These are phyloP conservation scores for Trichechus manatus DNA, from an alignment of 2,113 vertebrate genomes.

Conservation along the genomic window DNA sequence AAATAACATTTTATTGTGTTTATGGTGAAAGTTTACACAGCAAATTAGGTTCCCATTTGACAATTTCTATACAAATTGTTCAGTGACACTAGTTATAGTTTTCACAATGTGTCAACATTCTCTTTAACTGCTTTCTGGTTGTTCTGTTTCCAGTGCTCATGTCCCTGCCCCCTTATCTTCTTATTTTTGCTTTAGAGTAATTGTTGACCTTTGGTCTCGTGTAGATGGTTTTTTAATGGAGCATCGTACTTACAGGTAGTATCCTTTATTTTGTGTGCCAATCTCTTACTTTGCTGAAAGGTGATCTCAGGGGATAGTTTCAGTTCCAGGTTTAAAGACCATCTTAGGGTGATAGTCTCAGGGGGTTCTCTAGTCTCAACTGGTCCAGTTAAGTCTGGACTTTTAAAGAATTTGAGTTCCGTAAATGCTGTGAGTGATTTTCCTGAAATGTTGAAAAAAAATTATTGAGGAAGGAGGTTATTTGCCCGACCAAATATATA, in stretches of 20 bases:
- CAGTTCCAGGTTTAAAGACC: background rate
- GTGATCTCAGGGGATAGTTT: background rate
- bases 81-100: too few species aligned
- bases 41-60: too few species aligned
- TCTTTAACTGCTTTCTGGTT: background rate
- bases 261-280: background rate
- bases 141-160: background rate
- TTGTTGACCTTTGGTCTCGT: background rate
- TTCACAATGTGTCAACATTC: too few species aligned
- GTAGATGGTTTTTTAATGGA: too few species aligned
- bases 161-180: background rate
- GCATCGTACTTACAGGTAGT: background rate
- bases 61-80: too few species aligned
- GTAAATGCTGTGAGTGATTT: too few species aligned
- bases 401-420: too few species aligned
- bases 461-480: too few species aligned
- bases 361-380: background rate
- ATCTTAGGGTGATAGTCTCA: background rate
- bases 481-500: too few species aligned
- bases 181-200: background rate
- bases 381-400: too few species aligned
- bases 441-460: too few species aligned
- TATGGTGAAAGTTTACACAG: too few species aligned
- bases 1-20: background rate
- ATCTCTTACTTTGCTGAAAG: background rate